Conservation (phyloP, 2,797 vertebrate genomes). For the Sebastes vulpes region DNA sequence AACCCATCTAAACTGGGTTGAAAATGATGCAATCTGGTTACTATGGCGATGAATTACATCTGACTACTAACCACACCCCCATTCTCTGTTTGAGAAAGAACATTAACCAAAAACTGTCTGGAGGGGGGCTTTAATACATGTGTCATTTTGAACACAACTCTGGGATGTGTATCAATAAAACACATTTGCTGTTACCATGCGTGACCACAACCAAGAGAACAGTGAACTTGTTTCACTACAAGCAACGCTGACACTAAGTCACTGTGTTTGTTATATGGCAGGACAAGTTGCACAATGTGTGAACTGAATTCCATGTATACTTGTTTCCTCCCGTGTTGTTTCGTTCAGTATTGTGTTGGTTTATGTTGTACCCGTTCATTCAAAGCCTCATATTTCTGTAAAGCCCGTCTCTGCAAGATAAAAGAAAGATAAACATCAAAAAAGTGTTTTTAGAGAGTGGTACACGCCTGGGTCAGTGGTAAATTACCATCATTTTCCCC, state of each 20-base stretch:
- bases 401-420: not conserved
- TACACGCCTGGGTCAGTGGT: not conserved
- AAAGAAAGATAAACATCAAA: not conserved
- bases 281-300: not conserved
- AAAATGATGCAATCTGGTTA: too few species aligned
- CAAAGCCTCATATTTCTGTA: not conserved
- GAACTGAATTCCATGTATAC: not conserved
- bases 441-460: not conserved
- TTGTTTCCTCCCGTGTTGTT: not conserved
- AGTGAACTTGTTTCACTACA: not conserved
- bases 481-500: not conserved
- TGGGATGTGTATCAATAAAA: not conserved
- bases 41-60: too few species aligned
- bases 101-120: not conserved
- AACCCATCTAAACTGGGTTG: too few species aligned
- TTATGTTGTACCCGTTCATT: not conserved
- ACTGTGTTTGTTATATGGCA: not conserved
- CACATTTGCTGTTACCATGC: not conserved
- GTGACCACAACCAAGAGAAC: not conserved
- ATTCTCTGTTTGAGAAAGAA: too few species aligned
- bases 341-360: not conserved
- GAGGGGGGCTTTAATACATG: too few species aligned
- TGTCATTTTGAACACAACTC: too few species aligned
- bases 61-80: too few species aligned
- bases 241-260: not conserved